Conservation (phyloP, 1,140 invertebrate genomes). For the Wasmannia auropunctata region DNA sequence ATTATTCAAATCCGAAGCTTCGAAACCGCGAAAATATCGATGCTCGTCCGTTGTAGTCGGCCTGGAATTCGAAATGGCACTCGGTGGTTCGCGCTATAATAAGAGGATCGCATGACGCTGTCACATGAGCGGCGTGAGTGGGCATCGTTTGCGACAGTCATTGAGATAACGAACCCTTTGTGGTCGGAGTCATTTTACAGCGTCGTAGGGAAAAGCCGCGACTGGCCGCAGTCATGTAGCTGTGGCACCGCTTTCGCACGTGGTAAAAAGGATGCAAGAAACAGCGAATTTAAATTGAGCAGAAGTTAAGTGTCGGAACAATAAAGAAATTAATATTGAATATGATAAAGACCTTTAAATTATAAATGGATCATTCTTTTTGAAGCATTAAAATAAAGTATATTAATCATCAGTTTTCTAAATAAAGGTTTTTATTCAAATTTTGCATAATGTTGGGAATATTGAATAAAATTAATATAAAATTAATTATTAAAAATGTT, state of each 20-base stretch:
- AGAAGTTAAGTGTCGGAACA: not conserved
- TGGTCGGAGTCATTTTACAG: constrained; percentile 48
- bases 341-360: not conserved
- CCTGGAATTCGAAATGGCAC: constrained; percentile 17
- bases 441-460: not conserved
- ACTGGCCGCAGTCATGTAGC: not conserved
- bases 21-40: constrained; percentile 10
- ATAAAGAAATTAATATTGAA: not conserved
- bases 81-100: not conserved
- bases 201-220: not conserved
- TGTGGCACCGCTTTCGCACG: not conserved
- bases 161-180: constrained; percentile 53
- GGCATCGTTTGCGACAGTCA: constrained; percentile 50
- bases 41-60: not conserved
- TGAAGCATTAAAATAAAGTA: not conserved
- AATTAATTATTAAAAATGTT: not conserved
- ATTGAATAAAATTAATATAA: not conserved
- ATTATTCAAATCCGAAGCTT: constrained; percentile 7
- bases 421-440: not conserved
- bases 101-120: constrained; percentile 32
- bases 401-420: not conserved
- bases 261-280: constrained; percentile 1
- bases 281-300: constrained; percentile 4
- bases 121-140: constrained; percentile 1
- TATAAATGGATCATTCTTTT: not conserved